A percentile compares a stretch with the other conserved stretches of the same genome.
Conservation (phyloP, 64 coral and sea anemone species). For the Dendronephthya gigantea region DNA sequence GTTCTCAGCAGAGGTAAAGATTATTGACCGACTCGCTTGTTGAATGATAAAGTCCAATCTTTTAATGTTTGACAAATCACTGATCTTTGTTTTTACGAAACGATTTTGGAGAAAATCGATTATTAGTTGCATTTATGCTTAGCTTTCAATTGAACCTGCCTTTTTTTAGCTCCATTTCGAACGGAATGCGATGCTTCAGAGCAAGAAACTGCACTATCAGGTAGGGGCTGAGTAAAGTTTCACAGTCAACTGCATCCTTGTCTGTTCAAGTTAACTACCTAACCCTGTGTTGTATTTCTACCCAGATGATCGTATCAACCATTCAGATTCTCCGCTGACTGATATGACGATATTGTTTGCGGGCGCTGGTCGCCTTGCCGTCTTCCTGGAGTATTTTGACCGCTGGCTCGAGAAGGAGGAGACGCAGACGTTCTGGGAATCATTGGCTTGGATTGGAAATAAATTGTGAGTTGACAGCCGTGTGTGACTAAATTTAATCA, state of each 20-base stretch:
- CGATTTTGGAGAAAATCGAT: too few species aligned
- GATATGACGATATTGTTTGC: background rate
- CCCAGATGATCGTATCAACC: background rate
- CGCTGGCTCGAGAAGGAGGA: background rate
- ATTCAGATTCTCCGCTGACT: background rate
- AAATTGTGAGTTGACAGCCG: background rate
- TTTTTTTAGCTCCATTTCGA: background rate
- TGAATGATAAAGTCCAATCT: too few species aligned
- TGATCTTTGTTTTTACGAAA: background rate
- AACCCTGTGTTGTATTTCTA: background rate
- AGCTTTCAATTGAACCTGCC: background rate
- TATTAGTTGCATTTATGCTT: background rate
- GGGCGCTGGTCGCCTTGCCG: background rate
- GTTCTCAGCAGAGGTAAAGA: constrained; percentile 79
- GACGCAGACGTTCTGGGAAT: background rate
- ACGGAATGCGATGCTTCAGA: background rate
- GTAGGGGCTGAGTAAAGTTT: too few species aligned
- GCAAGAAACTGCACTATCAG: background rate
- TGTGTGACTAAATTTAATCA: too few species aligned
- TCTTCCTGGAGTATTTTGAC: background rate
- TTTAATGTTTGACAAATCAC: too few species aligned
- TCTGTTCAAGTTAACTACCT: too few species aligned
- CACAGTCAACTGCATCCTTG: too few species aligned
- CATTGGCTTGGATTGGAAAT: background rate
- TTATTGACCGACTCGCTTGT: too few species aligned